A percentile compares a stretch with the other conserved stretches of the same genome.
phyloP scores from a whole-genome alignment of 2,797 vertebrate species.

The Aselliscus stoliczkanus region DNA sequence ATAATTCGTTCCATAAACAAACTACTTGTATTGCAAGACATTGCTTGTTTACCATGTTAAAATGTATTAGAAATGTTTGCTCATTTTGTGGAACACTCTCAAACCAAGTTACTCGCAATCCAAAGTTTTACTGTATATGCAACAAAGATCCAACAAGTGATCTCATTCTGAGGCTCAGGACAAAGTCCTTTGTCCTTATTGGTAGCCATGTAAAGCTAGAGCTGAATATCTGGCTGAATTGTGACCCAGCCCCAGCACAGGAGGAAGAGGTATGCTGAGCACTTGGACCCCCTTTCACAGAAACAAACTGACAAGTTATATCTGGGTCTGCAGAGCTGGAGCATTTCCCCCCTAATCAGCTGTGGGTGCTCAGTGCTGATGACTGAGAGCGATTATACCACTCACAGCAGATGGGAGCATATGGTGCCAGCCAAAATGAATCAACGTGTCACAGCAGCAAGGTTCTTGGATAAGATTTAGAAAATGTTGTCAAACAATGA shows the following conservation, averaged over 20 bases:
- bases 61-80: too few relatives aligned
- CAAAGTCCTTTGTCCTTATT: background rate
- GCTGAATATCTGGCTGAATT: background rate
- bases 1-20: too few relatives aligned
- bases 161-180: background rate
- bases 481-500: slow-evolving; percentile 43
- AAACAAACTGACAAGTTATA: slow-evolving; percentile 17
- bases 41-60: too few relatives aligned
- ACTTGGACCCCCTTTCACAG: background rate
- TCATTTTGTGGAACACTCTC: too few relatives aligned
- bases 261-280: background rate
- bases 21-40: too few relatives aligned
- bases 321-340: background rate
- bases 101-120: too few relatives aligned
- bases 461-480: slow-evolving; percentile 21
- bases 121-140: too few relatives aligned
- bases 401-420: slow-evolving; percentile 50
- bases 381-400: slow-evolving; percentile 30
- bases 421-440: slow-evolving; percentile 37
- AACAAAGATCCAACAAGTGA: background rate
- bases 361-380: background rate
- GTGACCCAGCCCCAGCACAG: background rate
- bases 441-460: slow-evolving; percentile 45
- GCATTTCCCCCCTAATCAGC: slow-evolving; percentile 49
- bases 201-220: background rate